A percentile compares a stretch with the other conserved stretches of the same genome.
phyloP scores from a whole-genome alignment of 2,888 invertebrate species.

The Parnassius mnemosyne region DNA sequence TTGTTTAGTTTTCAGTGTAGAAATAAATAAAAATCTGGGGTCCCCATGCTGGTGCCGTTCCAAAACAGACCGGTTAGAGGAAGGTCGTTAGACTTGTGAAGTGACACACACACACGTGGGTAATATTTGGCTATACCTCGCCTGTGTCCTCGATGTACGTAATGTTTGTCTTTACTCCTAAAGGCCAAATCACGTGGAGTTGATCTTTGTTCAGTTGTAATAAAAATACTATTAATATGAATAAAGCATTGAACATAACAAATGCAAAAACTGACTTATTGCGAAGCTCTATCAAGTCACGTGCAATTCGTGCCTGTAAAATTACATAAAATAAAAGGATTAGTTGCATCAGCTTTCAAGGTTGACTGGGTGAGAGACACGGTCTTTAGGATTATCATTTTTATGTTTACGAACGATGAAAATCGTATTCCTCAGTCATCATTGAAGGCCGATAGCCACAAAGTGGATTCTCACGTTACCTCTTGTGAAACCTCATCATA shows the following conservation, averaged over 20 bases:
- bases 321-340: conserved; percentile 69
- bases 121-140: conserved; percentile 86
- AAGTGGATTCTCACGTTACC: conserved; percentile 85
- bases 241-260: conserved; percentile 99
- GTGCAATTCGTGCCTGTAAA: conserved; percentile 92
- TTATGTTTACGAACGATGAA: conserved; percentile 13
- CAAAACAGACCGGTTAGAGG: conserved; percentile 78
- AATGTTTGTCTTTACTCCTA: conserved; percentile 96
- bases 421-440: conserved; percentile 62
- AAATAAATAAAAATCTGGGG: conserved; percentile 53
- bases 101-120: conserved; percentile 62
- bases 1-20: conserved; percentile 63
- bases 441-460: conserved; percentile 69
- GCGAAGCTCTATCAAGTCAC: conserved; percentile 95
- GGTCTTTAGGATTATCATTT: conserved; percentile 12
- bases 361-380: conserved; percentile 65
- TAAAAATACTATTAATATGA: conserved; percentile 99
- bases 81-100: conserved; percentile 78
- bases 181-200: conserved; percentile 98
- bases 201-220: conserved; percentile 99
- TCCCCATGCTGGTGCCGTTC: conserved; percentile 74
- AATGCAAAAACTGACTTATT: conserved; percentile 99
- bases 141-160: conserved; percentile 95
- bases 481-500: conserved; percentile 94
- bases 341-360: conserved; percentile 76